Evolutionary conservation across 1,140 invertebrate species (phyloP).

Genomic region (Aphaenogaster ashmeadi): DNA sequence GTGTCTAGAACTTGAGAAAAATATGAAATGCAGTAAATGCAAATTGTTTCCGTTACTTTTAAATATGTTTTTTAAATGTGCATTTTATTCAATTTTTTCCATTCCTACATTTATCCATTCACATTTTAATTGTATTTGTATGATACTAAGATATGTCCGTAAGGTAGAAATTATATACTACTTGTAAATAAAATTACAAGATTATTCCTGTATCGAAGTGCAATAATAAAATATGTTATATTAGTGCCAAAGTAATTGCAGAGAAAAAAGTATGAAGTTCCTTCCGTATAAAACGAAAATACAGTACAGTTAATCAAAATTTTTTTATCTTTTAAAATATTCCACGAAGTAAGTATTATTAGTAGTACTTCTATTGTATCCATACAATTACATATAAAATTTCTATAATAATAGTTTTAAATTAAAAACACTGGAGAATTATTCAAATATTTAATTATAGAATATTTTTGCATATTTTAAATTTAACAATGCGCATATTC

Average conservation of each 20-base stretch:
- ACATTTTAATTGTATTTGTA: conserved; percentile 74
- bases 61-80: conserved; percentile 54
- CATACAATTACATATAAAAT: background rate
- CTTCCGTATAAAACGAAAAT: conserved; percentile 35
- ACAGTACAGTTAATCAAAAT: conserved; percentile 4
- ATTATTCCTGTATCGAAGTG: conserved; percentile 82
- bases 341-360: background rate
- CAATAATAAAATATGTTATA: conserved; percentile 84
- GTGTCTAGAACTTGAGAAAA: conserved; percentile 2
- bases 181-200: conserved; percentile 82
- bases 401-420: background rate
- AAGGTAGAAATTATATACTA: conserved; percentile 76
- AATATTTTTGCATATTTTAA: background rate
- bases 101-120: conserved; percentile 54
- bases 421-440: background rate
- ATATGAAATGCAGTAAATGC: conserved; percentile 37
- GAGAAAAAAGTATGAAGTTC: conserved; percentile 62
- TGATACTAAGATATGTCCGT: conserved; percentile 72
- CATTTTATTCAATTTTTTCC: conserved; percentile 55
- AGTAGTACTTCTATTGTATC: background rate
- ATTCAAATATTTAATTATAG: background rate
- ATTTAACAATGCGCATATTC: conserved; percentile 1
- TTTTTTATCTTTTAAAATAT: conserved; percentile 20
- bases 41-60: conserved; percentile 38
- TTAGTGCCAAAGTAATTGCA: conserved; percentile 83